A percentile compares a stretch with the other conserved stretches of the same genome.
phyloP scores from a whole-genome alignment of 2,888 invertebrate species.

The Polyommatus iphigenia region DNA sequence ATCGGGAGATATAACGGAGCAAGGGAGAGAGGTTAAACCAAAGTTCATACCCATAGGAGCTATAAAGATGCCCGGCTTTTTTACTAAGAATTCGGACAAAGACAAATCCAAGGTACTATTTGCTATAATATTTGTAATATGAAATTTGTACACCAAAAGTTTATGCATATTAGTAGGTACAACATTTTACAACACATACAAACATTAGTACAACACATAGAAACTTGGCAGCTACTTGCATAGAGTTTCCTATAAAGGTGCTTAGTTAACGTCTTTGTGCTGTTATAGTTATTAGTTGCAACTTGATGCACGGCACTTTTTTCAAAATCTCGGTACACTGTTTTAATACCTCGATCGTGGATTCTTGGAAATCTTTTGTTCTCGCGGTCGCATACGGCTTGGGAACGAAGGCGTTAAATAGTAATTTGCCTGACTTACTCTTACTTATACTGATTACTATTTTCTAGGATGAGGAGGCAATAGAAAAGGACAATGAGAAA shows the following conservation, averaged over 20 bases:
- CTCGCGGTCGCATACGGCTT: too few relatives aligned
- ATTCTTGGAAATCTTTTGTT: too few relatives aligned
- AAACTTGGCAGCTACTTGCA: not conserved
- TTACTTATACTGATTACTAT: too few relatives aligned
- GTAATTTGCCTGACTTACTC: too few relatives aligned
- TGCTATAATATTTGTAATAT: not conserved
- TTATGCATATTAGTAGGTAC: too few relatives aligned
- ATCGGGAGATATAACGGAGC: slow-evolving; percentile 80
- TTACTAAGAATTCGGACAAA: slow-evolving; percentile 87
- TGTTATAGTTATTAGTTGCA: too few relatives aligned
- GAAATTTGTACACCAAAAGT: too few relatives aligned
- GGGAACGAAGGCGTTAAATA: too few relatives aligned
- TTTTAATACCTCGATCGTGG: too few relatives aligned
- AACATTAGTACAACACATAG: too few relatives aligned
- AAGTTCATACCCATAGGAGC: slow-evolving; percentile 93
- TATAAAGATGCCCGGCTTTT: slow-evolving; percentile 93
- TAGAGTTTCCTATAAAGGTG: not conserved
- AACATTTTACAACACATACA: too few relatives aligned
- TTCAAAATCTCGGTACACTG: not conserved
- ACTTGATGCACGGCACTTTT: not conserved
- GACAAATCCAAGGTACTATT: slow-evolving; percentile 82
- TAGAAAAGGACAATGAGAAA: slow-evolving; percentile 69
- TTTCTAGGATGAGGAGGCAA: slow-evolving; percentile 58
- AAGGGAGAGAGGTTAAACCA: slow-evolving; percentile 87
- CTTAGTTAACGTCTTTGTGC: not conserved